phyloP scores from a whole-genome alignment of 2,113 vertebrate genomes.

The Sprattus sprattus region DNA sequence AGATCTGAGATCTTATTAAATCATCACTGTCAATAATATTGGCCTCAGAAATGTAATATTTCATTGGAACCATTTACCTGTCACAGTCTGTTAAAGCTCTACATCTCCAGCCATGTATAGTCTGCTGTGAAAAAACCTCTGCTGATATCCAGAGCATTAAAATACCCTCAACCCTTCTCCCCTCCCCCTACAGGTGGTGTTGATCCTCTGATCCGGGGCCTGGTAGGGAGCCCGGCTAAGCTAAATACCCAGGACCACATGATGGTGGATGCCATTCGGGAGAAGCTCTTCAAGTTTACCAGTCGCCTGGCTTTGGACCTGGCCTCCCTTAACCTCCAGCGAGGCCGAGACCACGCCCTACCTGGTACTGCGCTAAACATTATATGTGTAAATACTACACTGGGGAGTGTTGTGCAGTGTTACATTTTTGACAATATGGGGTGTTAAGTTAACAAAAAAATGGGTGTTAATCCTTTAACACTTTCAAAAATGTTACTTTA shows the following conservation, averaged over 20 bases:
- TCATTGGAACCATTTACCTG: no score
- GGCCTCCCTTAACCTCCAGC: slow-evolving; percentile 79
- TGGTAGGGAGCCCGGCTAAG: slow-evolving; percentile 75
- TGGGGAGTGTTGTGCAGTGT: no score
- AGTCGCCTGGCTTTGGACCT: slow-evolving; percentile 72
- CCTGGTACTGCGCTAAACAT: slow-evolving; percentile 64
- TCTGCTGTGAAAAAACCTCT: no score
- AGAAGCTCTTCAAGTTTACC: slow-evolving; percentile 75
- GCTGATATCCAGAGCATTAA: not conserved
- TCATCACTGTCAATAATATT: no score
- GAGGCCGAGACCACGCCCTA: slow-evolving; percentile 77
- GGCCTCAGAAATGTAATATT: not conserved
- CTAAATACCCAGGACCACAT: slow-evolving; percentile 78
- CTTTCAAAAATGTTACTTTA: no score
- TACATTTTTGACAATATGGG: no score
- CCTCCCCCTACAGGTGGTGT: slow-evolving; percentile 71
- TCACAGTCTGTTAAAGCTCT: not conserved
- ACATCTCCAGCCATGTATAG: not conserved
- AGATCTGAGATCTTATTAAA: no score
- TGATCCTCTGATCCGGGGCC: slow-evolving; percentile 74
- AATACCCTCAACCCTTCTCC: not conserved
- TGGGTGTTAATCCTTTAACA: no score
- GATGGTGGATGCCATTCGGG: slow-evolving; percentile 77
- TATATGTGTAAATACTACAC: slow-evolving; percentile 13
- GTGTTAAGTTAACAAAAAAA: no score